These are phyloP conservation scores for Aldabrachelys gigantea DNA, from an alignment of 2,113 vertebrate genomes.

Conservation along the genomic window DNA sequence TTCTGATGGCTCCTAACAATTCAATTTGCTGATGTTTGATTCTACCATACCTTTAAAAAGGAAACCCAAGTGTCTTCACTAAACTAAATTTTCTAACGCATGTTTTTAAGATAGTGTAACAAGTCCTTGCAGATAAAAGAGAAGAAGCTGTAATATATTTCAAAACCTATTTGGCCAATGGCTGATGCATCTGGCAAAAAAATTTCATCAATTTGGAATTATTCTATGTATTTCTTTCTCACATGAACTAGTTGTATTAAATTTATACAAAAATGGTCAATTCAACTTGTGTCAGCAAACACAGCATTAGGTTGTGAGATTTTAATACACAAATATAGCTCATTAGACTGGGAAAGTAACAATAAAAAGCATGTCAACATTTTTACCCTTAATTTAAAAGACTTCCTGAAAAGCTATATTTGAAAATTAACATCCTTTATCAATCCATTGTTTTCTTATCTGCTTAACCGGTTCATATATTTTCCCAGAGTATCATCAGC, in stretches of 20 bases:
- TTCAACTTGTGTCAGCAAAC: not conserved
- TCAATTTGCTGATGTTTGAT: not conserved
- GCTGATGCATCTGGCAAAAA: not conserved
- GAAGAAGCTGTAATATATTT: too few species aligned
- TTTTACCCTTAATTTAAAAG: not conserved
- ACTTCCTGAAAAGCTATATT: not conserved
- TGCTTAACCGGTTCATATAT: not conserved
- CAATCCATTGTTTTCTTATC: not conserved
- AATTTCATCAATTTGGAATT: not conserved
- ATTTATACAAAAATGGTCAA: not conserved
- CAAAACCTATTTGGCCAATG: not conserved
- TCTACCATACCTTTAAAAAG: not conserved
- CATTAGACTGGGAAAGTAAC: not conserved
- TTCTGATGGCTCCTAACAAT: not conserved
- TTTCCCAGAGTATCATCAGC: conserved; percentile 10
- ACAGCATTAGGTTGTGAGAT: not conserved
- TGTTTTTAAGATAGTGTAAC: not conserved
- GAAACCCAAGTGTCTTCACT: not conserved
- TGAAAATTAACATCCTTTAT: not conserved
- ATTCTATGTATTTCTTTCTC: not conserved
- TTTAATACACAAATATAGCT: not conserved
- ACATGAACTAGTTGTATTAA: not conserved
- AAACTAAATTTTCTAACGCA: not conserved
- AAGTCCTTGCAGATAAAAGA: not conserved
- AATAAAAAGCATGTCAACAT: not conserved